Evolutionary conservation across 2,797 vertebrate species (phyloP).

Genomic region (Chaenodraco wilsoni): DNA sequence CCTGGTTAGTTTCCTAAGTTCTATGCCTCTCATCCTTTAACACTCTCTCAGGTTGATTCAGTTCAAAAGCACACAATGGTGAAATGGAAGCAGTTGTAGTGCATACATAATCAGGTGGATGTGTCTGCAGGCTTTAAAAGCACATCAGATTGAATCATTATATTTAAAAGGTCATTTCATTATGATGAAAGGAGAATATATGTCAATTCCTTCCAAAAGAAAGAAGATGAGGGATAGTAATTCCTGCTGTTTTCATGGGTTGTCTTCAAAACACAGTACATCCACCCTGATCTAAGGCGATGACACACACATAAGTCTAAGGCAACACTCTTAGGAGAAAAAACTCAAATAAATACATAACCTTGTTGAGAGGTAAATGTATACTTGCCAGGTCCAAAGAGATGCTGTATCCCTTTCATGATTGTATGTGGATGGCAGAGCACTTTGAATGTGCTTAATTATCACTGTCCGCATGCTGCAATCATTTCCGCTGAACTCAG

Average conservation of each 20-base stretch:
- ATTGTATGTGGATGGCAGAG: constrained; percentile 34
- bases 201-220: constrained; percentile 6
- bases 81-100: constrained; percentile 3
- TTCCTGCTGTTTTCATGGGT: constrained; percentile 6
- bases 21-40: constrained; percentile 6
- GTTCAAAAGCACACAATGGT: constrained; percentile 8
- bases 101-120: constrained; percentile 20
- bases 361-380: constrained; percentile 9
- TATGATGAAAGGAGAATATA: constrained; percentile 14
- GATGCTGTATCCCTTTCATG: constrained; percentile 27
- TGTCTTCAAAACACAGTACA: constrained; percentile 29
- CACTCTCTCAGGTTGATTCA: constrained; percentile 1
- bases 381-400: constrained; percentile 29
- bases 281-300: constrained; percentile 19
- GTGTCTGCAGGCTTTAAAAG: constrained; percentile 23
- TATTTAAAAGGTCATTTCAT: constrained; percentile 45
- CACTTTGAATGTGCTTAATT: constrained; percentile 72
- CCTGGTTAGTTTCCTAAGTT: neutral
- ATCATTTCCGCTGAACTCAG: constrained; percentile 56
- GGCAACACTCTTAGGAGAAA: constrained; percentile 2
- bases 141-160: constrained; percentile 21
- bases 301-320: neutral
- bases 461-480: constrained; percentile 49
- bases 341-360: neutral
- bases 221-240: constrained; percentile 18